Evolutionary conservation across 2,113 vertebrate genomes (phyloP), one percentile per base, ranked within the genome.

Genomic region (Eudyptes chrysolophus): DNA sequence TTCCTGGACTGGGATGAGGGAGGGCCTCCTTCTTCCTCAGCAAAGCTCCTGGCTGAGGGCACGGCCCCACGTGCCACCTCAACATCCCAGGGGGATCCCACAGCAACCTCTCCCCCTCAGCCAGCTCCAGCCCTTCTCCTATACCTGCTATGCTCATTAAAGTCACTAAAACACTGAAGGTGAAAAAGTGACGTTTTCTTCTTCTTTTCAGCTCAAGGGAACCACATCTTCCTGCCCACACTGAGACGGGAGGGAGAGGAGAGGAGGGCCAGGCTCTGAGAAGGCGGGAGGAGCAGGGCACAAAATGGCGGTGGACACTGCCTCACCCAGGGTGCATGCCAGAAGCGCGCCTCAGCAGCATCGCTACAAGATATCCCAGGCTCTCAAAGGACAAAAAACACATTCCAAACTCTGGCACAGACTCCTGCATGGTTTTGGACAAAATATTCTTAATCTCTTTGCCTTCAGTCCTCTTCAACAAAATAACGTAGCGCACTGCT

Each of bases 1-100:
- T 54, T 68, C 69, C 42, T 13, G 27, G 30, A 12, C 25, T 46
- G 15, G 38, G 17, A 20, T 26, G 58, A 75, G 11, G 2, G 18
- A 4, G 0, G 40, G 3, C 10, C 25, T 83, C 7, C 0, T 11
- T 49, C 22, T 14, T 51, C 21, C 30, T n/a, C 18, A 17, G 30
- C n/a, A 76, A 38, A 80, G 14, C 34, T 65, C 26, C 32, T 44
- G 42, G 17, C 13, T 40, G 30, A 74, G 13, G 7, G 8, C 32
- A 66, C 0, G 0, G 42, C 11, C 69, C 17, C 5, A 13, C 0
- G 0, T 18, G 14, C 26, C 42, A 66, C 27, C 34, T 54, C 81
- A 74, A 4, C 29, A 46, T 25, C 38, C 30, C 19, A 20, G 11
- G 6, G 34, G 10, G 6, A 84, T 29, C 40, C n/a, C 49, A 62